Percentiles rank a stretch among this genome's conserved stretches.
Evolutionary conservation across 2,797 vertebrate genomes (phyloP).

Genomic region (Nothura maculosa): DNA sequence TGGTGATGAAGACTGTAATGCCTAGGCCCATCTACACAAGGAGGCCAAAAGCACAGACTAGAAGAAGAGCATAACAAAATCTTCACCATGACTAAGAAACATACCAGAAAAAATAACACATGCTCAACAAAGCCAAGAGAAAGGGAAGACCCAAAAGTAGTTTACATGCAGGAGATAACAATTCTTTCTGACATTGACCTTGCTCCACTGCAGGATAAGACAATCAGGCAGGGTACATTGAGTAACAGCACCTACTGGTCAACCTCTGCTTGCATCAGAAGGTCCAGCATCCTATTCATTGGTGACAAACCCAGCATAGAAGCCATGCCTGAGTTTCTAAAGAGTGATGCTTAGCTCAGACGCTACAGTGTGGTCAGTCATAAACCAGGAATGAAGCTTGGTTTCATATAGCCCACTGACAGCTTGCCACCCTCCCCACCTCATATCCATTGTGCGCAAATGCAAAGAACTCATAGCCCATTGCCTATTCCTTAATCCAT

Average conservation of each 20-base stretch:
- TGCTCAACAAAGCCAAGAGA: background rate
- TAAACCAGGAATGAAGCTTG: background rate
- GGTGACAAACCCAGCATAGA: rapidly evolving
- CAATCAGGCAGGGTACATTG: rapidly evolving
- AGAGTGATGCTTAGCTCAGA: background rate
- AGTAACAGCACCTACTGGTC: background rate
- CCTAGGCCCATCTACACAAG: rapidly evolving
- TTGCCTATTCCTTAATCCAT: conserved; percentile 47
- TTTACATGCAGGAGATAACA: background rate
- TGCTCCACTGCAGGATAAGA: background rate
- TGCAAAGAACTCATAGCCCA: conserved; percentile 18
- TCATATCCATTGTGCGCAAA: background rate
- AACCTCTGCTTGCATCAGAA: background rate
- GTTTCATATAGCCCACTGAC: background rate
- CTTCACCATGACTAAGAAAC: background rate
- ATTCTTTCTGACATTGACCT: background rate
- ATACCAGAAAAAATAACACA: background rate
- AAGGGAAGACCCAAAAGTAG: background rate
- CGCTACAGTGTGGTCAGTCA: background rate
- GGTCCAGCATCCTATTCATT: background rate
- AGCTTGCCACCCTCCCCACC: background rate
- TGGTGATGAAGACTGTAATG: background rate
- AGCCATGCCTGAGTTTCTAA: background rate
- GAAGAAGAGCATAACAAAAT: background rate
- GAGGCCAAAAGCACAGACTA: background rate